Base-by-base conservation (phyloP, 1,140 invertebrate species). In the Neoseiulus cucumeris region DNA sequence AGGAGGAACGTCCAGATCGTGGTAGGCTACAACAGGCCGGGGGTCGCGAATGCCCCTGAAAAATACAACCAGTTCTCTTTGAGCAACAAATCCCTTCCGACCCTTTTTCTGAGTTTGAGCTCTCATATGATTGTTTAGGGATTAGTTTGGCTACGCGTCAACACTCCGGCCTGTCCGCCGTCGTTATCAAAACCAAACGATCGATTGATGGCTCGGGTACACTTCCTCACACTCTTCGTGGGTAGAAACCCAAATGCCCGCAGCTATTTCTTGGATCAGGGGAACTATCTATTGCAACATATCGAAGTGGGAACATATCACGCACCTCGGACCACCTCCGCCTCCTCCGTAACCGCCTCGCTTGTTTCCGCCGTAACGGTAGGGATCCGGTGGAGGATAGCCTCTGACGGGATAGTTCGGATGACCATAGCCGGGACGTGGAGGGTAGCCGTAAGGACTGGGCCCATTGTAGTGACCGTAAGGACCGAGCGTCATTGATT, bases 1-100 rank as follows among this genome's bases (percentile, higher is more conserved):
- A 67, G 79, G 79, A 73, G 84, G 84, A 72, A 85, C 84, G 79
- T 88, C 86, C 78, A 89, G 80, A 79, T 89, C 86, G 79, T 84
- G 82, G 81, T 89, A 89, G 75, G 81, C 84, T 77, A 88, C 79
- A 72, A 87, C 79, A 74, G 83, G 79, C 74, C 87, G 81, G 68
- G 78, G 77, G 71, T 80, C 81, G 47, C 73, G 70, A 55, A 71
- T 70, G 68, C 74, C 70, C 69, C 70, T 72, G 70, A 65, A 73
- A 71, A 69, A 68, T 65, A 68, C 65, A 39, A 30, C 25, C 22
- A 59, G 45, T 65, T 67, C 47, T 64, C 68, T 65, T 42, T 28
- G 30, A 64, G 51, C 64, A 22, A 64, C 18, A 18, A 30, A 42
- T 64, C 25, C 51, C 67, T 44, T 30, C 30, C 65, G 42, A 64